Conservation (phyloP, 2,888 invertebrate species). For the Apoderus coryli region DNA sequence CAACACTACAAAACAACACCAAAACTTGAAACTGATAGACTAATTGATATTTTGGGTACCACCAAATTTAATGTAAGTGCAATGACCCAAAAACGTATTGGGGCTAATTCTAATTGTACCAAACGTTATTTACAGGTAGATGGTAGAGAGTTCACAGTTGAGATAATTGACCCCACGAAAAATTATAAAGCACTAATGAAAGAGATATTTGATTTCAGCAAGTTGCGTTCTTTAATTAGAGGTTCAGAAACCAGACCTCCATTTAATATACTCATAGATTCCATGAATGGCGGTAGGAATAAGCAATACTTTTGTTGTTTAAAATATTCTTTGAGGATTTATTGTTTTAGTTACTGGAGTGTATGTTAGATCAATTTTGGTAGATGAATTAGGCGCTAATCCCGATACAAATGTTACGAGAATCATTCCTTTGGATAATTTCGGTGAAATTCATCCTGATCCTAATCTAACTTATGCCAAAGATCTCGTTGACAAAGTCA, state of each 20-base stretch:
- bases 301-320: no score
- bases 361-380: conserved; percentile 79
- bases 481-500: conserved; percentile 50
- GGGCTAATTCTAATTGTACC: conserved; percentile 18
- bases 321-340: not conserved
- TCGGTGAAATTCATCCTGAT: conserved; percentile 94
- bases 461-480: conserved; percentile 85
- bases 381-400: conserved; percentile 69
- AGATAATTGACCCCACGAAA: conserved; percentile 80
- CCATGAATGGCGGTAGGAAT: conserved; percentile 88
- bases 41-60: conserved; percentile 54
- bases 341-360: conserved; percentile 75
- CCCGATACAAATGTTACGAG: conserved; percentile 53
- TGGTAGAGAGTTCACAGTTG: conserved; percentile 59
- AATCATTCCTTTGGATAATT: conserved; percentile 75
- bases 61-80: conserved; percentile 44
- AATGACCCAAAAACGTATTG: no score
- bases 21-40: conserved; percentile 52
- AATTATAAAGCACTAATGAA: conserved; percentile 88
- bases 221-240: conserved; percentile 57
- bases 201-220: conserved; percentile 87
- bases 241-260: conserved; percentile 47
- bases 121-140: conserved; percentile 47
- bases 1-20: conserved; percentile 67
- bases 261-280: conserved; percentile 79